Percentiles rank a stretch among this genome's conserved stretches.
These are phyloP conservation scores for Ptychodera flava DNA, from an alignment of 35 echinoderm and acorn worm species.

Conservation along the genomic window DNA sequence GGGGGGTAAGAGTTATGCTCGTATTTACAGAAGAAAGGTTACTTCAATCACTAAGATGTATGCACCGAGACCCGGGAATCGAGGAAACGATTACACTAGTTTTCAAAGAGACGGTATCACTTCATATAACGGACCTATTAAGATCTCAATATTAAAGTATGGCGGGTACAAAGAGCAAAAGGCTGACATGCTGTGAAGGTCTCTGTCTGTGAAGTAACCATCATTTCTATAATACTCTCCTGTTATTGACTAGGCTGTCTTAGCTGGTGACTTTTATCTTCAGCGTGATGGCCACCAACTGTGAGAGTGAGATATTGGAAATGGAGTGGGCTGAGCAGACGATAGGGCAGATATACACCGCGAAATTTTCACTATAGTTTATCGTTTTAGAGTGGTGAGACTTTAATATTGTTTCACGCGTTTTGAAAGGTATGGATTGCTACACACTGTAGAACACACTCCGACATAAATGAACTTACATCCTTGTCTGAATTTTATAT, in stretches of 20 bases:
- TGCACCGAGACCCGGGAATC: background rate
- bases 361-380: no score
- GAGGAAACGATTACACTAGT: no score
- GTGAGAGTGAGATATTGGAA: background rate
- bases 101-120: background rate
- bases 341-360: no score
- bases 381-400: no score
- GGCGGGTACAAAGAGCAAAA: background rate
- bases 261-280: background rate
- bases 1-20: background rate
- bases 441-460: no score
- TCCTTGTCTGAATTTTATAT: no score
- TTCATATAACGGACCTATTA: background rate
- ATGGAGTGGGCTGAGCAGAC: background rate
- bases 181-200: background rate
- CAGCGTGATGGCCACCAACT: background rate
- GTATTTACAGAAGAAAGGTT: background rate
- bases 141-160: background rate
- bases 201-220: background rate
- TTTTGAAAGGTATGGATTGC: no score
- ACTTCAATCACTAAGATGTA: background rate
- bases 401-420: no score
- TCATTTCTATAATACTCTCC: background rate
- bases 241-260: background rate
- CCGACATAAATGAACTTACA: no score